phyloP scores from a whole-genome alignment of 2,888 invertebrate genomes.

The Callyntrura sp. region DNA sequence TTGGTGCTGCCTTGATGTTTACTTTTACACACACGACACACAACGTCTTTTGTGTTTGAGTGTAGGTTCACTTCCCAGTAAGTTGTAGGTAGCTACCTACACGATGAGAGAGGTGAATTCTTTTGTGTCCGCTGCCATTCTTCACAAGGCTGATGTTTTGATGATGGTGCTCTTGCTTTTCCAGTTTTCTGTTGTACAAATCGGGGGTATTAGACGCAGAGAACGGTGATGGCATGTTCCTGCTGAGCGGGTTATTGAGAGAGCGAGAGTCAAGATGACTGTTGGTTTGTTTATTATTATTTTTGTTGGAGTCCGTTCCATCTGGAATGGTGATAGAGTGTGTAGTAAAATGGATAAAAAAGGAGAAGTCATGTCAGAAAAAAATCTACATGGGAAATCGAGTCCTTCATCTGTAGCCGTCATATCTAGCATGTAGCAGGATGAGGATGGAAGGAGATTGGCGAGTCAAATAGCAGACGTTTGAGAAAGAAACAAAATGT shows the following conservation, averaged over 20 bases:
- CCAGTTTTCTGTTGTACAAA: constrained; percentile 51
- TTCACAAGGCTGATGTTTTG: background rate
- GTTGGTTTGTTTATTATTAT: background rate
- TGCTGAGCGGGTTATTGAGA: background rate
- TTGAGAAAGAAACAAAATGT: no score
- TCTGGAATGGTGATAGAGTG: background rate
- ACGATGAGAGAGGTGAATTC: constrained; percentile 8
- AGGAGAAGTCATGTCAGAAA: background rate
- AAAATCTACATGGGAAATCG: constrained; percentile 35
- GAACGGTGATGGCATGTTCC: background rate
- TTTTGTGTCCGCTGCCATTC: constrained; percentile 16
- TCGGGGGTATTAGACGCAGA: constrained; percentile 49
- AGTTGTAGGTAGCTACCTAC: background rate
- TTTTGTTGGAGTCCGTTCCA: background rate
- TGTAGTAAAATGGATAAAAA: background rate
- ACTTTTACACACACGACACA: background rate
- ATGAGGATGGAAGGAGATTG: background rate
- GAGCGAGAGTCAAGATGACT: constrained; percentile 5
- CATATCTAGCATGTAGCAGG: constrained; percentile 7
- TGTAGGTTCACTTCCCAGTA: background rate
- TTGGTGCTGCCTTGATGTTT: background rate
- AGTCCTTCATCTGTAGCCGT: background rate
- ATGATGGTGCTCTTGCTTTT: constrained; percentile 8
- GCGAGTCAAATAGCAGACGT: no score
- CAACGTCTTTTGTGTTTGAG: background rate